Percentiles rank a stretch among this genome's conserved stretches.
Evolutionary conservation across 2,888 invertebrate species (phyloP).

Genomic region (Celastrina argiolus): DNA sequence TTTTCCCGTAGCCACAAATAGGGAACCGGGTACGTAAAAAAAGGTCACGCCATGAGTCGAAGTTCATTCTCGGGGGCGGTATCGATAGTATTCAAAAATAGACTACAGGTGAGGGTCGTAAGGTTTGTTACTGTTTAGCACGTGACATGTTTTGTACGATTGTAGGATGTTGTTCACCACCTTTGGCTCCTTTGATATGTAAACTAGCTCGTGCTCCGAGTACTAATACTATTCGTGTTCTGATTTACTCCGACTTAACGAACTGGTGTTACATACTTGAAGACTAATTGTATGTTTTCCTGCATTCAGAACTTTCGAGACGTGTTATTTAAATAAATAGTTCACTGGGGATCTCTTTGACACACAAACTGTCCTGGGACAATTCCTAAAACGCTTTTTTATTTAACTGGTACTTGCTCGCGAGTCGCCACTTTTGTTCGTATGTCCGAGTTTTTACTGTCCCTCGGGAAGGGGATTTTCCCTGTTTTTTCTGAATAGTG

Average conservation of each 20-base stretch:
- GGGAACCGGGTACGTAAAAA: conserved; percentile 15
- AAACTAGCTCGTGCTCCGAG: conserved; percentile 11
- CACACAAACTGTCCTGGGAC: background rate
- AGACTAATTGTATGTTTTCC: background rate
- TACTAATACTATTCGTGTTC: conserved; percentile 15
- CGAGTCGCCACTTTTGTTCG: background rate
- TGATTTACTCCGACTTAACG: conserved; percentile 9
- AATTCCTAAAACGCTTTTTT: background rate
- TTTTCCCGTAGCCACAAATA: background rate
- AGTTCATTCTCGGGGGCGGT: conserved; percentile 22
- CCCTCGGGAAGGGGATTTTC: background rate
- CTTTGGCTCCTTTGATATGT: conserved; percentile 20
- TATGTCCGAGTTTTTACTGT: background rate
- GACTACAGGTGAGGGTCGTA: background rate
- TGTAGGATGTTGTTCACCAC: background rate
- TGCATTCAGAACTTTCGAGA: background rate
- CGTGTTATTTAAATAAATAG: background rate
- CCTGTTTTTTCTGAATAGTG: background rate
- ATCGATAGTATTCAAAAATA: background rate
- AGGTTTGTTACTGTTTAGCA: conserved; percentile 4
- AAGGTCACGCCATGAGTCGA: conserved; percentile 22
- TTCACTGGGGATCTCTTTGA: background rate
- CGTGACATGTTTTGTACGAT: background rate
- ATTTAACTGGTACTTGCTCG: background rate
- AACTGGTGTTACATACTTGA: background rate